phyloP scores from a whole-genome alignment of 2,888 invertebrate genomes.

The Uropetala carovei region DNA sequence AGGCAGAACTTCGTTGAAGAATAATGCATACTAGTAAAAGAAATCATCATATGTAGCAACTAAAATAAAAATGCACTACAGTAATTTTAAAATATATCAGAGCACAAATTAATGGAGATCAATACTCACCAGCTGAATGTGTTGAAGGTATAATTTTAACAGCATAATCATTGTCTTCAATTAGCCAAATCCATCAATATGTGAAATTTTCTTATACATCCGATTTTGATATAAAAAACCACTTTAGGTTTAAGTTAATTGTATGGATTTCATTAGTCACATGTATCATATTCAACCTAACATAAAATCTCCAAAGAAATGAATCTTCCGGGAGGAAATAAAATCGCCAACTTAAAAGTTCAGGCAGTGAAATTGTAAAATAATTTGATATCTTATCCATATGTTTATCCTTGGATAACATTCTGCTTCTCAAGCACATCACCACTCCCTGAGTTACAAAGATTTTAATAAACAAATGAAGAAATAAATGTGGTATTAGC shows the following conservation, averaged over 20 bases:
- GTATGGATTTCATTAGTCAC: neutral
- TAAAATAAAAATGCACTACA: neutral
- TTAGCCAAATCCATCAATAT: slow-evolving; percentile 43
- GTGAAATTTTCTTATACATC: neutral
- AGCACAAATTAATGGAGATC: slow-evolving; percentile 48
- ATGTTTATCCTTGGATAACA: too few relatives aligned
- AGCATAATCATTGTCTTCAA: slow-evolving; percentile 45
- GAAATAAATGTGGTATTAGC: too few relatives aligned
- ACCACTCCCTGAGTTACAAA: too few relatives aligned
- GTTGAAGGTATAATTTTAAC: slow-evolving; percentile 30
- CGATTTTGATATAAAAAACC: neutral
- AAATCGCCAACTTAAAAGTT: neutral
- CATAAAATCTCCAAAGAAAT: neutral
- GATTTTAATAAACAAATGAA: too few relatives aligned
- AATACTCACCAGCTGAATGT: slow-evolving; percentile 52
- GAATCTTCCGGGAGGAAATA: neutral
- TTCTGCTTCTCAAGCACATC: too few relatives aligned
- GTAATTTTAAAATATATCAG: slow-evolving; percentile 19
- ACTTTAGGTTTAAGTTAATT: neutral
- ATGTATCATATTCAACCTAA: slow-evolving; percentile 30
- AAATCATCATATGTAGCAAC: neutral
- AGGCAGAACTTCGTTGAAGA: neutral
- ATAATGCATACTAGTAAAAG: neutral
- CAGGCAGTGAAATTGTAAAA: too few relatives aligned
- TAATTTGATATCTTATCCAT: too few relatives aligned